Evolutionary conservation across 2,797 vertebrate genomes (phyloP).

Genomic region (Microctenopoma stevenorrisi): DNA sequence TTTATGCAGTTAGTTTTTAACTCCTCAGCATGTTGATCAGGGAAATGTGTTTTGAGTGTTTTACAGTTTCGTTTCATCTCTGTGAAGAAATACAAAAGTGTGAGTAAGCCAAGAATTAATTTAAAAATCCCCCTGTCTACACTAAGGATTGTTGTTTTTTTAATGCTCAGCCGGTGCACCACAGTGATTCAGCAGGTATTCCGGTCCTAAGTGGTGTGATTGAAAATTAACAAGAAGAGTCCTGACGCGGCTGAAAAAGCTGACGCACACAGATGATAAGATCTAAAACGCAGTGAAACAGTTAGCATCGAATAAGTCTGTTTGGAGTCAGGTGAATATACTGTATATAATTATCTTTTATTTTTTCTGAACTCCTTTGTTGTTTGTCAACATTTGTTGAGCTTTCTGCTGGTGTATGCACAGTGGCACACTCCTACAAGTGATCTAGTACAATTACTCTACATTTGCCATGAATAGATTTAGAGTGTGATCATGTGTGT

Average conservation of each 20-base stretch:
- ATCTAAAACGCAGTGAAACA: conserved; percentile 19
- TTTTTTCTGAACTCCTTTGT: conserved; percentile 4
- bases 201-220: conserved; percentile 3
- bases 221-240: conserved; percentile 40
- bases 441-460: background rate
- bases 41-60: background rate
- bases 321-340: background rate
- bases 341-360: background rate
- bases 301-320: background rate
- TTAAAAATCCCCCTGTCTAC: background rate
- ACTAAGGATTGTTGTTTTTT: background rate
- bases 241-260: conserved; percentile 34
- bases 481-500: background rate
- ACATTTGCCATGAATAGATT: background rate
- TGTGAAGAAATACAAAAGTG: background rate
- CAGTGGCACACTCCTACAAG: background rate
- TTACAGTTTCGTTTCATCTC: background rate
- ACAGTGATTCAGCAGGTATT: background rate
- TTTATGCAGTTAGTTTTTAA: too few relatives aligned
- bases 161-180: conserved; percentile 15
- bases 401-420: conserved; percentile 1
- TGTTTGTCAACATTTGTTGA: background rate
- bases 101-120: background rate
- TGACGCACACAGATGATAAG: conserved; percentile 28
- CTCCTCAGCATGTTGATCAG: background rate